These are phyloP conservation scores for Zeus faber DNA, from an alignment of 2,113 vertebrate genomes.

Conservation along the genomic window DNA sequence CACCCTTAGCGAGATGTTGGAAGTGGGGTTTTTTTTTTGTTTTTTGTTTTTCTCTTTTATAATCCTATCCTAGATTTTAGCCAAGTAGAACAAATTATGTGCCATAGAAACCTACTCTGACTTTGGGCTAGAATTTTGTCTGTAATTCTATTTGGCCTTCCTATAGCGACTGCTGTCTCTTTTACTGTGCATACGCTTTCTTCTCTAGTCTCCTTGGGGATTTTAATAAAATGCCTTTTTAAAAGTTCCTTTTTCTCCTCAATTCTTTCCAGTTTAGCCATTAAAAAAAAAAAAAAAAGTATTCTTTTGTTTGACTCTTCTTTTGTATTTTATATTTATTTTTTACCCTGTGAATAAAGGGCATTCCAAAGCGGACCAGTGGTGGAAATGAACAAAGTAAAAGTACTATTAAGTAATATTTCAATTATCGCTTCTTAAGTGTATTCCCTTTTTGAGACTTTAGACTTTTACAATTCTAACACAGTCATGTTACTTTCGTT, in stretches of 20 bases:
- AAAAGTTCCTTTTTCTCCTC: conserved; percentile 5
- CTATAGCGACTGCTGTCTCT: conserved; percentile 26
- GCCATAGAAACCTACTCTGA: conserved; percentile 32
- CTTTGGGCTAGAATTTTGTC: conserved; percentile 22
- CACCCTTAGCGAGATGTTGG: background rate
- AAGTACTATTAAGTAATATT: too few relatives aligned
- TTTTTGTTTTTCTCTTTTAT: background rate
- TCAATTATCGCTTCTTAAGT: too few relatives aligned
- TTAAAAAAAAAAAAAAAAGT: too few relatives aligned
- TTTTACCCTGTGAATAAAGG: too few relatives aligned
- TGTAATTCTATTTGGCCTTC: conserved; percentile 29
- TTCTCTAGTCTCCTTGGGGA: conserved; percentile 26
- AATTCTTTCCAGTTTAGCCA: background rate
- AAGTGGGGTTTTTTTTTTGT: background rate
- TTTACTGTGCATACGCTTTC: conserved; percentile 49
- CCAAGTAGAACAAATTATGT: conserved; percentile 27
- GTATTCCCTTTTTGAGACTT: too few relatives aligned
- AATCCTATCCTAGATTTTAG: background rate
- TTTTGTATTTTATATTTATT: too few relatives aligned
- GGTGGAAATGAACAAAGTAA: too few relatives aligned
- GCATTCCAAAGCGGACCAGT: too few relatives aligned
- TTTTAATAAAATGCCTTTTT: conserved; percentile 41
- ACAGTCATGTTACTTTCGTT: too few relatives aligned
- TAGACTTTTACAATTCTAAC: too few relatives aligned
- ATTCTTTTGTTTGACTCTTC: too few relatives aligned